Evolutionary conservation across 1,140 invertebrate genomes (phyloP).

Genomic region (Mesaphorura yosii): DNA sequence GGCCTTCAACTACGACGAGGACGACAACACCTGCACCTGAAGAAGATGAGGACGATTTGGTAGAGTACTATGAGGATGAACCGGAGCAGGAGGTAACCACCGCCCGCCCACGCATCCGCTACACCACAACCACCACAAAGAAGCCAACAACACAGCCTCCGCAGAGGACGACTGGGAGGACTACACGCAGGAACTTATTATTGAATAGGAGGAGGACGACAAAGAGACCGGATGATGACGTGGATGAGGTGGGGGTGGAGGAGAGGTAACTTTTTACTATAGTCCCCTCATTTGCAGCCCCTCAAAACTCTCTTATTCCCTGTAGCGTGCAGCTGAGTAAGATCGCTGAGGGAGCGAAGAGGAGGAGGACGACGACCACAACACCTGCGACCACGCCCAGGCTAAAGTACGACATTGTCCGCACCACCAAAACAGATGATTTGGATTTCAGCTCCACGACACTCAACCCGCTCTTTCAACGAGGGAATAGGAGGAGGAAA

Average conservation of each 20-base stretch:
- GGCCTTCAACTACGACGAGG: no score
- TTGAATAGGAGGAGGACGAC: constrained; percentile 21
- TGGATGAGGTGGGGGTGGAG: constrained; percentile 18
- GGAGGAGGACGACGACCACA: no score
- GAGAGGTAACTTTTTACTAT: background rate
- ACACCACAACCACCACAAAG: no score
- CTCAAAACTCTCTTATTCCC: background rate
- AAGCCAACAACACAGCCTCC: constrained; percentile 23
- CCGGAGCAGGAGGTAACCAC: no score
- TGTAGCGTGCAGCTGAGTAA: background rate
- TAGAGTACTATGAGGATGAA: no score
- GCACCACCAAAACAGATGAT: no score
- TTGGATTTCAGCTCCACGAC: no score
- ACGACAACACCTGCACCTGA: no score
- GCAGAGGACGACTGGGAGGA: constrained; percentile 13
- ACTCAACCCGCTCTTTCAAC: no score
- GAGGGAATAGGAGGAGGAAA: constrained; percentile 1
- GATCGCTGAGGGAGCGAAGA: no score
- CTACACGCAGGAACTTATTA: constrained; percentile 33
- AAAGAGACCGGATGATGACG: constrained; percentile 16
- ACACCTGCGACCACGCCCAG: background rate
- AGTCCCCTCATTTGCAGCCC: background rate
- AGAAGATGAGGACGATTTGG: no score
- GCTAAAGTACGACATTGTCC: background rate
- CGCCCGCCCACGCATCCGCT: no score